These are phyloP conservation scores for Ladona fulva DNA, from an alignment of 1,140 invertebrate genomes.

Conservation along the genomic window DNA sequence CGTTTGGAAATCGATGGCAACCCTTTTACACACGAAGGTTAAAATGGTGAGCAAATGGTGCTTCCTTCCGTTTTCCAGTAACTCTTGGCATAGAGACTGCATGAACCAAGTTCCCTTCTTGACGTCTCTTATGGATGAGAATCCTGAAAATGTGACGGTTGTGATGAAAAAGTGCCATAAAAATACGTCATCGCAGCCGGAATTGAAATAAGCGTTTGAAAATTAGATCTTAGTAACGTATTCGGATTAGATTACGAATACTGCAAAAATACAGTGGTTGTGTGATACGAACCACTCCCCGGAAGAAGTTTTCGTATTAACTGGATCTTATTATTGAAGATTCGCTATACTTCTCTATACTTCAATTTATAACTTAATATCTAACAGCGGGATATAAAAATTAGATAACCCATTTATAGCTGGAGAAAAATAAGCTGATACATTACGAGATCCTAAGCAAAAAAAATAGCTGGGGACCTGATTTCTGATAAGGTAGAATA, in stretches of 20 bases:
- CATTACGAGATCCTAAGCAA: too few species aligned
- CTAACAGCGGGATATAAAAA: too few species aligned
- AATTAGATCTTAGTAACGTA: constrained; percentile 15
- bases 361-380: too few species aligned
- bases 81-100: constrained; percentile 75
- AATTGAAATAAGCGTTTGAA: not conserved
- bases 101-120: constrained; percentile 90
- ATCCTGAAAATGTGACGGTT: constrained; percentile 45
- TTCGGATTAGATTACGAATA: not conserved
- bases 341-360: too few species aligned
- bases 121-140: constrained; percentile 92
- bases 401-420: too few species aligned
- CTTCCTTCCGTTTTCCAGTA: constrained; percentile 59
- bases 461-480: too few species aligned
- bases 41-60: constrained; percentile 77
- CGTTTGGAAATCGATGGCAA: constrained; percentile 89
- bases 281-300: too few species aligned
- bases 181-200: constrained; percentile 17
- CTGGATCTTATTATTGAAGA: too few species aligned
- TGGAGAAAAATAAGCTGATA: too few species aligned
- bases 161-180: constrained; percentile 15
- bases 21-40: constrained; percentile 78
- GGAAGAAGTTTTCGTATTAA: too few species aligned
- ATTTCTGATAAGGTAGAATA: too few species aligned
- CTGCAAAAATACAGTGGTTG: constrained; percentile 8